Base-by-base conservation (phyloP, 2,113 vertebrate species). In the Tachysurus fulvidraco region DNA sequence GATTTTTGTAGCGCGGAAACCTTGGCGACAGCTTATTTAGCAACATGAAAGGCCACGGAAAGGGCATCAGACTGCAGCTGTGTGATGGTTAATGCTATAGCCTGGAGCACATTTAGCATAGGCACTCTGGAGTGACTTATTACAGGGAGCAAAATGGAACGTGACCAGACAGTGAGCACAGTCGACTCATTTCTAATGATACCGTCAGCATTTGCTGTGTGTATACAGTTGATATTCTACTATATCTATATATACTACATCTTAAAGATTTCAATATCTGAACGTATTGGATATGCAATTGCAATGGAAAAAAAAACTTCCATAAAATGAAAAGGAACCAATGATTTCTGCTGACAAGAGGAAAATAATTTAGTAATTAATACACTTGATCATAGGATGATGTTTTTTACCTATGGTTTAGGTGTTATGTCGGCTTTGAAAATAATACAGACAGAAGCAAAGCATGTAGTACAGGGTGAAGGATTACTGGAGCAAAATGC, bases 31-130 rank as follows among this genome's bases (percentile, higher is more conserved):
- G 57, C 50, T 81, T 85, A 81, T 85, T 83, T 78, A 83, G 60
- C 83, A 82, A 77, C 46, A 57, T 30, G 79, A 74, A 85, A 83
- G 77, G 82, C 41, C 83, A 85, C 5, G 3, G 65, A 74, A 52
- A 81, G 83, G 83, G 71, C 87, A 85, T 67, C 25, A 36, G 46
- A 36, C 69, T 78, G 50, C 83, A 67, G 44, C 50, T 71, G 83
- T 60, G 69, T 85, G 78, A 57, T 77, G 50, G 67, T 46, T 87
- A 87, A 83, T 77, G 81, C 86, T 87, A 77, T 65, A 83, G 71
- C 81, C 80, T 25, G 8, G 36, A 76, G 69, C 44, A n/a, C 55
- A 54, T 74, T 87, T 86, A 86, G 85, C 85, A 81, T 44, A n/a
- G 77, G 59, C 46, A 50, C 64, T 17, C 21, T 0, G 6, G 2